Base-by-base conservation (phyloP, 2,888 invertebrate genomes). In the Microplitis manilae region DNA sequence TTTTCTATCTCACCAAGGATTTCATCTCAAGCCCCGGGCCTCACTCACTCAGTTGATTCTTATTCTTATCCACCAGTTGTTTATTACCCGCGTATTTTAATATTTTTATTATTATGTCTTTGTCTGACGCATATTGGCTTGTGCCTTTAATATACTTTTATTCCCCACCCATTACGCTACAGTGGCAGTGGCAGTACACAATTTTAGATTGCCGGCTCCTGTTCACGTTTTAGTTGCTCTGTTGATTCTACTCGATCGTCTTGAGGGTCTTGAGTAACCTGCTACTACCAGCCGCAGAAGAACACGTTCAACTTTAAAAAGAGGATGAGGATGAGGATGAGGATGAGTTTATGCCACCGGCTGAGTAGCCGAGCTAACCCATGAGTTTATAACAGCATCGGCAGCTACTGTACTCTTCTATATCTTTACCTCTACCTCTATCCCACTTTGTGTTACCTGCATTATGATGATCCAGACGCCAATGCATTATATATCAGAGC, bases 251-350 rank as follows among this genome's bases (percentile, higher is more conserved):
- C 30, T 30, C 30, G 30, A 30, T 30, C 30, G 30, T 30, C 30
- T 30, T 30, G 30, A 30, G 30, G 30, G 30, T 30, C 30, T 30
- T 30, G 30, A 30, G 30, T 30, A 30, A 30, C 30, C 30, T 30
- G 30, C 30, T 30, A 30, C 30, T 30, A 30, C 30, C 30, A 50
- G 9, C 50, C 50, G 50, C 68, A n/a, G 8, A 41, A 20, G 30
- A 76, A 76, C 78, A 72, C 78, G 74, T 69, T 76, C 67, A 50
- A 59, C 4, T 5, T 5, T 50, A 50, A 50, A n/a, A 60, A 7
- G 71, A 65, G 6, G 67, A 50, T 20, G 76, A 73, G 77, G 79
- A 79, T 76, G 79, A 79, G 78, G 77, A 77, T 77, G 81, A 79
- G 79, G 79, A 78, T 80, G 81, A 81, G 82, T 50, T 13, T 50